A percentile compares a stretch with the other conserved stretches of the same genome.
phyloP scores from a whole-genome alignment of 2,113 vertebrate genomes.

The Cochlearius cochlearius region DNA sequence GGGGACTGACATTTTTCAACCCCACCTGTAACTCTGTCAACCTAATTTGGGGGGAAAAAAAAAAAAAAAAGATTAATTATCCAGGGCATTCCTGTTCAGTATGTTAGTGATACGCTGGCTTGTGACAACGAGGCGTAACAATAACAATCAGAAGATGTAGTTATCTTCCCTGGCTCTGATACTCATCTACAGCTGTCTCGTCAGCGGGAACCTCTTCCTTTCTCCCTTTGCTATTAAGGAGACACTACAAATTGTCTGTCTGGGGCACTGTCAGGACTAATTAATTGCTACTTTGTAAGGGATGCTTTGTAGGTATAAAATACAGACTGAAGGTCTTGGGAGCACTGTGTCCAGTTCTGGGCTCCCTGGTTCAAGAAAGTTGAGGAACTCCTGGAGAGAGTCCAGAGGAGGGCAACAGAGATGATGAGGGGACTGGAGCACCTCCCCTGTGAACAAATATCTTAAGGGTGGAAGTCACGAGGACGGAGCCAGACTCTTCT shows the following conservation, averaged over 20 bases:
- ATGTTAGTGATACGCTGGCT: accelerated
- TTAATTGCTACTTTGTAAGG: neutral
- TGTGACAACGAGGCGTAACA: neutral
- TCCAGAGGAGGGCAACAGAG: no score
- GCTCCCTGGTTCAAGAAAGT: no score
- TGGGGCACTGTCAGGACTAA: neutral
- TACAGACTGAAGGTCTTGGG: neutral
- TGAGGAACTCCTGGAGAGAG: no score
- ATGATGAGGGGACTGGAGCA: no score
- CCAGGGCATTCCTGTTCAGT: neutral
- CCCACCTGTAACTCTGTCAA: neutral
- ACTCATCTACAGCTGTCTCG: neutral
- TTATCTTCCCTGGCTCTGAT: neutral
- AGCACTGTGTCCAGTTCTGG: no score
- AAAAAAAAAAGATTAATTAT: neutral
- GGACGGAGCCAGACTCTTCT: no score
- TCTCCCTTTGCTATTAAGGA: neutral
- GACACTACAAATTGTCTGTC: neutral
- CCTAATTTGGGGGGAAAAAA: neutral
- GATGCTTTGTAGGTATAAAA: neutral
- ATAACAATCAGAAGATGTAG: neutral
- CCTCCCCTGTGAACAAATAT: no score
- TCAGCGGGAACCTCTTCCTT: neutral
- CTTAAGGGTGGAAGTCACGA: no score
- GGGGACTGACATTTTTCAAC: neutral